A percentile compares a stretch with the other conserved stretches of the same genome.
Evolutionary conservation across 2,888 invertebrate genomes (phyloP).

Genomic region (Ypsolopha scabrella): DNA sequence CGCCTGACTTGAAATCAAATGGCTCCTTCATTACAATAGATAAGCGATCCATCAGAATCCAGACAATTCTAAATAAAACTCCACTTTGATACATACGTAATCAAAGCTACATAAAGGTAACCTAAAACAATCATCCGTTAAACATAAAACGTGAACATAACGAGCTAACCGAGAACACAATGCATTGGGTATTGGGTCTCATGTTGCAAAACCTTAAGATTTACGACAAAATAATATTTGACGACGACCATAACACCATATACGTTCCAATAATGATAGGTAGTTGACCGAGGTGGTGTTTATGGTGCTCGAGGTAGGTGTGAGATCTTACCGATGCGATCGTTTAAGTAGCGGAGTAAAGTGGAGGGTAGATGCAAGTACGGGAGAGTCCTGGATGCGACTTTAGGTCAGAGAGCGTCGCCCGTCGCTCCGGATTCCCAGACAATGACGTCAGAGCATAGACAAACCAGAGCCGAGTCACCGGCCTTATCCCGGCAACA

Average conservation of each 20-base stretch:
- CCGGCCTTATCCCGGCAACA: conserved; percentile 53
- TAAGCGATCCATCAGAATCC: not conserved
- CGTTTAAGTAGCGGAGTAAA: not conserved
- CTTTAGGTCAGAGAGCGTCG: conserved; percentile 59
- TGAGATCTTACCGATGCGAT: too few relatives aligned
- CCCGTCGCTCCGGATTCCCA: conserved; percentile 56
- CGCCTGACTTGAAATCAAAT: conserved; percentile 24
- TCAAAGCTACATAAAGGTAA: too few relatives aligned
- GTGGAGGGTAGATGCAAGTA: conserved; percentile 15
- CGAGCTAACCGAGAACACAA: not conserved
- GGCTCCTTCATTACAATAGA: conserved; percentile 1
- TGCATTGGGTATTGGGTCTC: not conserved
- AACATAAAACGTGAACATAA: not conserved
- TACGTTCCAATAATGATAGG: not conserved
- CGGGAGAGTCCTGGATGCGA: conserved; percentile 26
- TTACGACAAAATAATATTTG: not conserved
- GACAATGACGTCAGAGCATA: conserved; percentile 61
- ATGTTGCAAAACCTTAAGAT: not conserved
- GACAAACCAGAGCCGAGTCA: conserved; percentile 65
- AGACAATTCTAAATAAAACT: not conserved
- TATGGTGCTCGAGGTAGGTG: too few relatives aligned
- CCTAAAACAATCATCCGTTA: not conserved
- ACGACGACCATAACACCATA: not conserved
- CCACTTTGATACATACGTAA: too few relatives aligned
- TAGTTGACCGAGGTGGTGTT: too few relatives aligned